A percentile compares a stretch with the other conserved stretches of the same genome.
phyloP scores from a whole-genome alignment of 1,140 invertebrate genomes.

The Sipha flava region DNA sequence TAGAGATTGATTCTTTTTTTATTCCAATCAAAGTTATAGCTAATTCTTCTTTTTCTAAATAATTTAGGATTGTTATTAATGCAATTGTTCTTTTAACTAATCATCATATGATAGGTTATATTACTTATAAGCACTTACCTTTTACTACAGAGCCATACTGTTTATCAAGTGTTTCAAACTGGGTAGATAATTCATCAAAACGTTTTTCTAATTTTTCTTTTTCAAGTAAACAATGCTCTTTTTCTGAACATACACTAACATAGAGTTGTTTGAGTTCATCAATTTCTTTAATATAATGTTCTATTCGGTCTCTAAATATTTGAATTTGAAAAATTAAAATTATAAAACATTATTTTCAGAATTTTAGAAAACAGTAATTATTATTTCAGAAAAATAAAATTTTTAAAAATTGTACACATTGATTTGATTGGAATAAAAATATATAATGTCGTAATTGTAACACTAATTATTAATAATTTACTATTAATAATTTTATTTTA shows the following conservation, averaged over 20 bases:
- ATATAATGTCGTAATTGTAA: too few species aligned
- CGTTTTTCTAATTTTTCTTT: conserved; percentile 14
- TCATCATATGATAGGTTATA: neutral
- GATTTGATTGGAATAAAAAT: too few species aligned
- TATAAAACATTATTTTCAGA: too few species aligned
- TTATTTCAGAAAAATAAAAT: too few species aligned
- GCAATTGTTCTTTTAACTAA: neutral
- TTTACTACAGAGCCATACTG: neutral
- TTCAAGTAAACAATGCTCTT: conserved; percentile 17
- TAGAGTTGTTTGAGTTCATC: conserved; percentile 21
- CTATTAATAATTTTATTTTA: too few species aligned
- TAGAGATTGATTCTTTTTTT: neutral
- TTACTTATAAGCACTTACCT: neutral
- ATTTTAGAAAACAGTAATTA: too few species aligned
- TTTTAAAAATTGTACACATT: too few species aligned
- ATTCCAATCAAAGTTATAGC: neutral
- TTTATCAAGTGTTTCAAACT: conserved; percentile 11
- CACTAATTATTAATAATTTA: too few species aligned
- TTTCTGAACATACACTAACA: conserved; percentile 24
- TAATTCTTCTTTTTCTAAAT: conserved; percentile 25
- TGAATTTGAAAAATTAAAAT: neutral
- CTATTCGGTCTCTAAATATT: conserved; percentile 2
- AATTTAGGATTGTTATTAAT: neutral
- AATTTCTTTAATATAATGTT: conserved; percentile 26
- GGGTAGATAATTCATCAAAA: neutral